Percentiles rank a stretch among this genome's conserved stretches.
These are phyloP conservation scores for Psittacula cyanocephala DNA, from an alignment of 2,113 vertebrate species.

Conservation along the genomic window DNA sequence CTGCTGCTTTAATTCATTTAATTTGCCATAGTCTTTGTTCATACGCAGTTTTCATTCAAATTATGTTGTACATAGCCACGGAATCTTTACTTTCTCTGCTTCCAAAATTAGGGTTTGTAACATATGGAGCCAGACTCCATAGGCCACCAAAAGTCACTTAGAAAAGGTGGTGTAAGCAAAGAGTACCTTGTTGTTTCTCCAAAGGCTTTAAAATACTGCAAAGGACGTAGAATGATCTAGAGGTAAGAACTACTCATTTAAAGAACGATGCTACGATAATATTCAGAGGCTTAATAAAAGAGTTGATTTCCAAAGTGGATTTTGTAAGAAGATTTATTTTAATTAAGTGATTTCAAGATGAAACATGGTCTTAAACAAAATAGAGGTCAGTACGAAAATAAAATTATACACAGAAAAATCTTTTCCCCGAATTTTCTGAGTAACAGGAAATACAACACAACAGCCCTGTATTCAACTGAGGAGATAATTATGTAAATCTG, in stretches of 20 bases:
- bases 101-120: neutral
- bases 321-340: constrained; percentile 80
- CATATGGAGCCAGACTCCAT: neutral
- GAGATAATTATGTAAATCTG: constrained; percentile 61
- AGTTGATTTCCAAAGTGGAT: neutral
- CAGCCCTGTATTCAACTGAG: constrained; percentile 48
- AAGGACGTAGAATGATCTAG: neutral
- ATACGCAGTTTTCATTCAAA: neutral
- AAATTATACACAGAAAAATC: constrained; percentile 72
- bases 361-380: constrained; percentile 80
- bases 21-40: neutral
- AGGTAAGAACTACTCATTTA: neutral
- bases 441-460: constrained; percentile 75
- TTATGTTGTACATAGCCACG: neutral
- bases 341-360: constrained; percentile 76
- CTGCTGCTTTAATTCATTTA: neutral
- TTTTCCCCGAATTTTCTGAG: constrained; percentile 70
- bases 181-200: neutral
- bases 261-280: rapidly evolving
- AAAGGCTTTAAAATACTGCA: neutral
- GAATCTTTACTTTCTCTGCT: neutral
- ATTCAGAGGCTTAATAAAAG: constrained; percentile 31
- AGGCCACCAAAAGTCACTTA: neutral
- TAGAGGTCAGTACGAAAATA: constrained; percentile 83
- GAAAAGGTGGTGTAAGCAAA: neutral